These are phyloP conservation scores for Leptobrachium leishanense DNA, from an alignment of 2,113 vertebrate species.

Conservation along the genomic window DNA sequence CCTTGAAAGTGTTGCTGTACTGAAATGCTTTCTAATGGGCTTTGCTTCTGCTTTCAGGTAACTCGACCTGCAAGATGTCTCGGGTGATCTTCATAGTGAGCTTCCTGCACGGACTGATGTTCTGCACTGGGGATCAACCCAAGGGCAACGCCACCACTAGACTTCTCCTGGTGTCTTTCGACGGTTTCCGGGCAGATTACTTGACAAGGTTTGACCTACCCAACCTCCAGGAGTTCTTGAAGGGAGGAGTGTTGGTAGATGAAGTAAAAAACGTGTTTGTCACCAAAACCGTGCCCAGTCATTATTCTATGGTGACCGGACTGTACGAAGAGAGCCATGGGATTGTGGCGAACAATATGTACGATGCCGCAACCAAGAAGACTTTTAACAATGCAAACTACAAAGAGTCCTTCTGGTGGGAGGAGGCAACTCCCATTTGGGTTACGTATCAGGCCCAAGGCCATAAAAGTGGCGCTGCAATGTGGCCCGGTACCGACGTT, in stretches of 20 bases:
- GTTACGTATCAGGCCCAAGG: conserved; percentile 75
- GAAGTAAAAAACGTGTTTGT: conserved; percentile 84
- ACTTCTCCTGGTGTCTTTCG: conserved; percentile 90
- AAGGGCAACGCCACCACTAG: conserved; percentile 45
- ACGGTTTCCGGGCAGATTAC: conserved; percentile 95
- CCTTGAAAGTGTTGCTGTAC: no score
- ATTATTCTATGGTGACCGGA: conserved; percentile 93
- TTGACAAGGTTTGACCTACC: conserved; percentile 80
- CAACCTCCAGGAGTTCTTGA: conserved; percentile 80
- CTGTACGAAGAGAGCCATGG: conserved; percentile 93
- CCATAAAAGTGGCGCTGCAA: conserved; percentile 80
- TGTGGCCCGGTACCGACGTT: conserved; percentile 92
- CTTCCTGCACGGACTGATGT: conserved; percentile 53
- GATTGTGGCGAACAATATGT: conserved; percentile 87
- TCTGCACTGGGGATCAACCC: conserved; percentile 33
- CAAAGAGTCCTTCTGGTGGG: conserved; percentile 87
- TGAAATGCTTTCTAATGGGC: neutral
- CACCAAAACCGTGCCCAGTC: conserved; percentile 97
- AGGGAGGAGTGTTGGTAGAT: conserved; percentile 84
- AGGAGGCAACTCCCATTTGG: conserved; percentile 85
- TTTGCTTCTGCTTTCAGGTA: conserved; percentile 3
- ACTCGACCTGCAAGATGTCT: neutral
- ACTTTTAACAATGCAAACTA: conserved; percentile 65
- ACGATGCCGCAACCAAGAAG: conserved; percentile 71
- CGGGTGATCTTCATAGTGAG: conserved; percentile 52